Conservation (phyloP, 2,113 vertebrate species). For the Lepus timidus region DNA sequence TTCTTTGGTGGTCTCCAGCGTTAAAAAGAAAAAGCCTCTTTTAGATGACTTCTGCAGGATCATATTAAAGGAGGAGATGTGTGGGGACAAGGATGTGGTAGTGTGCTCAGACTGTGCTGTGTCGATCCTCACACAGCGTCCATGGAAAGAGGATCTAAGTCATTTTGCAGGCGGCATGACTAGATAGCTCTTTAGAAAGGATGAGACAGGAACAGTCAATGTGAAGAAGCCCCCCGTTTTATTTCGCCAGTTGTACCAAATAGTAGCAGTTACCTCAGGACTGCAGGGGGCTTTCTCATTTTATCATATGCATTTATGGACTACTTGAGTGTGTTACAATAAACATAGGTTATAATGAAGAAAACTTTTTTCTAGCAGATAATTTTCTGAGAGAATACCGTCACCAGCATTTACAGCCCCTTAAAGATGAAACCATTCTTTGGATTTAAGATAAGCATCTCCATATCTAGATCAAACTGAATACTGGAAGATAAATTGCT, state of each 20-base stretch:
- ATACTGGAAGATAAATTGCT: background rate
- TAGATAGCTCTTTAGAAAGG: background rate
- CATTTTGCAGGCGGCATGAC: background rate
- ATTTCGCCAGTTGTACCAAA: slow-evolving; percentile 52
- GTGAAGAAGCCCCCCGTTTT: slow-evolving; percentile 21
- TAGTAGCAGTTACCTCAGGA: background rate
- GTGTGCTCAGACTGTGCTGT: background rate
- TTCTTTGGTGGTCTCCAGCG: slow-evolving; percentile 16
- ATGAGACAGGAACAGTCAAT: background rate
- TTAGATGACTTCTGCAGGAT: background rate
- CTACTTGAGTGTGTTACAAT: slow-evolving; percentile 20
- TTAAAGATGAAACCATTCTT: slow-evolving; percentile 54
- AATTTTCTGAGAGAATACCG: slow-evolving; percentile 50
- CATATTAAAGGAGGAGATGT: background rate
- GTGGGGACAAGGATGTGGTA: background rate
- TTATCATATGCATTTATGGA: background rate
- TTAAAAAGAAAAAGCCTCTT: slow-evolving; percentile 39
- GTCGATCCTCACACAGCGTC: background rate
- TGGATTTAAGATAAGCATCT: slow-evolving; percentile 33
- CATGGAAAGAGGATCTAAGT: background rate
- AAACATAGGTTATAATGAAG: slow-evolving; percentile 40
- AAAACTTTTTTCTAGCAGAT: slow-evolving; percentile 45
- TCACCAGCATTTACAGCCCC: slow-evolving; percentile 8
- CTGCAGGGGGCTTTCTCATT: background rate
- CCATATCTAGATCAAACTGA: background rate